Evolutionary conservation across 2,113 vertebrate genomes (phyloP).

Genomic region (Pomatorhinus ruficollis): DNA sequence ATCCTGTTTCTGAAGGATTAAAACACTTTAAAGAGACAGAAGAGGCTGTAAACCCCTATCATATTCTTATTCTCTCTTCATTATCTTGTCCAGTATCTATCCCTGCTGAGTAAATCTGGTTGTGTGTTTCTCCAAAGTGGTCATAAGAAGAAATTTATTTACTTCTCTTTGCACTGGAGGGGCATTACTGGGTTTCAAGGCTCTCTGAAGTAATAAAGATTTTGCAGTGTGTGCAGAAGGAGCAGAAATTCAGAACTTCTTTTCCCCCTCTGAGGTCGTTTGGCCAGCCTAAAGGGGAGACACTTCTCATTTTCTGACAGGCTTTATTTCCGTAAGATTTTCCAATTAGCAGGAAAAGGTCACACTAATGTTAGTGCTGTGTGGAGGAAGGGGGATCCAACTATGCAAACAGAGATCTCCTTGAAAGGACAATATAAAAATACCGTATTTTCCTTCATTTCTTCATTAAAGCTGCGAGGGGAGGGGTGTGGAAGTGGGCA

Average conservation of each 20-base stretch:
- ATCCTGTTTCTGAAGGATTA: conserved; percentile 86
- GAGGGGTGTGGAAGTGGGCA: not conserved
- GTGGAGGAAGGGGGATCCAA: conserved; percentile 68
- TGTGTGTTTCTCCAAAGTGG: conserved; percentile 90
- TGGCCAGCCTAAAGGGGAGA: conserved; percentile 84
- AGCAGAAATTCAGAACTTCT: conserved; percentile 84
- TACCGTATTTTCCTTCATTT: conserved; percentile 47
- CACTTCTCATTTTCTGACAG: conserved; percentile 90
- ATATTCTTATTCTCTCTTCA: conserved; percentile 89
- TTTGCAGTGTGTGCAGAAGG: conserved; percentile 90
- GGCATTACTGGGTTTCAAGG: conserved; percentile 85
- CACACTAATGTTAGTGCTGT: conserved; percentile 85
- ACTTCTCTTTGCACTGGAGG: conserved; percentile 86
- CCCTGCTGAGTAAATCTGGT: conserved; percentile 87
- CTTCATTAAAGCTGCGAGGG: conserved; percentile 2
- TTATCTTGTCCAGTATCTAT: conserved; percentile 90
- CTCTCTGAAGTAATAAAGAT: conserved; percentile 88
- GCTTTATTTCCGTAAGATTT: conserved; percentile 95
- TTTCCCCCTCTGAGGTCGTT: conserved; percentile 87
- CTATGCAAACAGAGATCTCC: conserved; percentile 83
- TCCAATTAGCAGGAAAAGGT: conserved; percentile 99
- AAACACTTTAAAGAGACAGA: conserved; percentile 89
- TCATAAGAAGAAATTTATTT: conserved; percentile 92
- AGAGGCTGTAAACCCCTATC: conserved; percentile 86
- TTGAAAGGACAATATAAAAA: conserved; percentile 76